Evolutionary conservation across 2,888 invertebrate species (phyloP), one percentile per base, ranked within the genome.

Genomic region (Alviniconcha strummeri): DNA sequence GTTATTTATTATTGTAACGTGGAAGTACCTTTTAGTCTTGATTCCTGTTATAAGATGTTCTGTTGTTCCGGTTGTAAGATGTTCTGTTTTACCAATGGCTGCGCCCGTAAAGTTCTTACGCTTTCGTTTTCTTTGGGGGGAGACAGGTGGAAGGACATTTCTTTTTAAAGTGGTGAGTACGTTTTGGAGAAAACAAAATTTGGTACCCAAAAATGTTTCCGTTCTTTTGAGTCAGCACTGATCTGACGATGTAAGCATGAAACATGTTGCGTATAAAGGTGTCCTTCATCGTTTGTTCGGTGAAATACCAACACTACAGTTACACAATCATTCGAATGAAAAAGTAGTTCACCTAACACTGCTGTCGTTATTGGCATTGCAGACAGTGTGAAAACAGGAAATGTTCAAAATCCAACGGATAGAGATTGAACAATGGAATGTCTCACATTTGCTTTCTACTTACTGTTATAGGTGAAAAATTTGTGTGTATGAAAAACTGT

Each of bases 81-180:
- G 36, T 36, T 36, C 36, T 36, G 36, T 36, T 36, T 36, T 36
- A 36, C 19, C 77, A 36, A 78, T n/a, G 52, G 57, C 57, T 57
- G 78, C 78, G 6, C 60, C n/a, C 4, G 5, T 19, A 57, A 64
- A 60, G 52, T 13, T 52, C 15, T 4, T 78, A 6, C 64, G 78
- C 78, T 78, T 78, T 78, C 78, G 78, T 52, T 78, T 78, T 64
- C 64, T 64, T 15, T 15, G 19, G 17, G 11, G 64, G 13, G 15
- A 60, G 19, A 15, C 11, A 57, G 15, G 64, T 17, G 57, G 55
- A 17, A 60, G 60, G 60, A 60, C 60, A 60, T 60, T 8, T 13
- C 15, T 64, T 64, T 15, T 13, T 19, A 57, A 52, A 4, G 36
- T 15, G 64, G 78, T 78, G 52, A 7, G 64, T 64, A 17, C 36